Evolutionary conservation across 2,797 vertebrate species (phyloP).

Genomic region (Clarias pachynema): DNA sequence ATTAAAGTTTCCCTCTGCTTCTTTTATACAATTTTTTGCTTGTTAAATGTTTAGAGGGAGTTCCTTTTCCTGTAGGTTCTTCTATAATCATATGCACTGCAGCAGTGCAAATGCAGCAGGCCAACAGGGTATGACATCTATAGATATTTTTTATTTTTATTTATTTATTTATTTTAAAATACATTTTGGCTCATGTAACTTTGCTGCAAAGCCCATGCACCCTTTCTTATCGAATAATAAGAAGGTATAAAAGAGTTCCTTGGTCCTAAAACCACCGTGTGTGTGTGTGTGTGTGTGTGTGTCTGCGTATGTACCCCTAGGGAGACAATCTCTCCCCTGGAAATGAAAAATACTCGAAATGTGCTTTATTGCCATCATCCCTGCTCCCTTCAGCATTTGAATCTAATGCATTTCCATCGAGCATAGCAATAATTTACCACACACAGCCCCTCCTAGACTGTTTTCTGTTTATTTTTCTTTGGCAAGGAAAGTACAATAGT

Average conservation of each 20-base stretch:
- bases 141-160: constrained; percentile 33
- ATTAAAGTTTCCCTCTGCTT: not conserved
- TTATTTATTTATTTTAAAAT: not conserved
- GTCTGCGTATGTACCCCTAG: constrained; percentile 44
- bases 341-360: constrained; percentile 62
- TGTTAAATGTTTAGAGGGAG: not conserved
- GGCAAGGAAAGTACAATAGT: constrained; percentile 11
- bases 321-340: constrained; percentile 58
- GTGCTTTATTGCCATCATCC: constrained; percentile 55
- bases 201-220: constrained; percentile 18
- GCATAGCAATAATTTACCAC: constrained; percentile 55
- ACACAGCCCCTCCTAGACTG: constrained; percentile 24
- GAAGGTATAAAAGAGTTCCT: constrained; percentile 32
- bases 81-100: constrained; percentile 6
- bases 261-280: constrained; percentile 40
- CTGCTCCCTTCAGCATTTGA: constrained; percentile 52
- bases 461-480: constrained; percentile 42
- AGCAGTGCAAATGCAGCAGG: not conserved
- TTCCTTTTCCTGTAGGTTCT: not conserved
- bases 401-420: constrained; percentile 60
- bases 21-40: not conserved
- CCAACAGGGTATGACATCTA: constrained; percentile 34
- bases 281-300: constrained; percentile 32
- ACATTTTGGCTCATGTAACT: constrained; percentile 41
- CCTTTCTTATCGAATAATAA: constrained; percentile 46